Percentiles rank a stretch among this genome's conserved stretches.
These are phyloP conservation scores for Lasioglossum albipes DNA, from an alignment of 1,140 invertebrate genomes.

Conservation along the genomic window DNA sequence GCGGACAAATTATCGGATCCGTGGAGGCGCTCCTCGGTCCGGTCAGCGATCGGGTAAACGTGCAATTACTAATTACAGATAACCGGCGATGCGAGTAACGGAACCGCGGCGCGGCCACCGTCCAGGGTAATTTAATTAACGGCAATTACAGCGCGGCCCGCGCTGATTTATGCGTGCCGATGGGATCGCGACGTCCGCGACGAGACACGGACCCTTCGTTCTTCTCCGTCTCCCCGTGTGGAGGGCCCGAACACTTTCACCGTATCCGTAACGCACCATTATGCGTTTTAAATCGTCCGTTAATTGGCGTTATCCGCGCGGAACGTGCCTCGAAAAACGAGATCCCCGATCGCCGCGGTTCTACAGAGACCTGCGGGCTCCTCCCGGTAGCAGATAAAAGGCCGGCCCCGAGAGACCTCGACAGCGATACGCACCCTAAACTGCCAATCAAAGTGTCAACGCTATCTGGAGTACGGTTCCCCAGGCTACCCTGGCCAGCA, in stretches of 20 bases:
- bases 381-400: slow-evolving; percentile 36
- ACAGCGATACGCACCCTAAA: slow-evolving; percentile 52
- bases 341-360: too few relatives aligned
- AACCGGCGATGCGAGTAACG: slow-evolving; percentile 57
- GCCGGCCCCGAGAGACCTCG: slow-evolving; percentile 14
- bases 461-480: slow-evolving; percentile 60
- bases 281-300: slow-evolving; percentile 37
- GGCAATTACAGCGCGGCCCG: slow-evolving; percentile 53
- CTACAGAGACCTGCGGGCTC: neutral
- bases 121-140: slow-evolving; percentile 64
- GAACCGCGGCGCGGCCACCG: slow-evolving; percentile 33
- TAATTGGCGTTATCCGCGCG: slow-evolving; percentile 55
- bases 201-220: slow-evolving; percentile 36
- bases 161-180: slow-evolving; percentile 53
- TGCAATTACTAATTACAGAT: slow-evolving; percentile 65
- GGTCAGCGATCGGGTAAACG: slow-evolving; percentile 42
- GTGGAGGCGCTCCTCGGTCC: neutral
- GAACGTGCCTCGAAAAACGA: slow-evolving; percentile 32
- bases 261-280: slow-evolving; percentile 42
- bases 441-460: slow-evolving; percentile 73
- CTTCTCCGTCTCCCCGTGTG: neutral
- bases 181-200: slow-evolving; percentile 39
- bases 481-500: slow-evolving; percentile 18
- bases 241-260: slow-evolving; percentile 52
- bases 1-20: slow-evolving; percentile 54